Evolutionary conservation across 2,113 vertebrate species (phyloP).

Genomic region (Illadopsis cleaveri): DNA sequence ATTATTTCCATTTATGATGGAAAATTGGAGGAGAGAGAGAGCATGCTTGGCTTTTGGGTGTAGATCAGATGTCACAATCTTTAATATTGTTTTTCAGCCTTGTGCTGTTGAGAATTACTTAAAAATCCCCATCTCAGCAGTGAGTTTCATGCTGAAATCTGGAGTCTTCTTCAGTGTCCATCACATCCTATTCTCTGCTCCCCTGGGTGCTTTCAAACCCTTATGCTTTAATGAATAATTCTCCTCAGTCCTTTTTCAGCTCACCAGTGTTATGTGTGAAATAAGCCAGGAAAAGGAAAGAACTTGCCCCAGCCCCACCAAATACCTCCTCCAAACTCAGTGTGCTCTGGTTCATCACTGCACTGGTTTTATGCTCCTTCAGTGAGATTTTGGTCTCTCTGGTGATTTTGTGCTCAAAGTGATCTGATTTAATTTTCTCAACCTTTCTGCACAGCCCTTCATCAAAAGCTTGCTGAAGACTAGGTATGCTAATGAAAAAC

Average conservation of each 20-base stretch:
- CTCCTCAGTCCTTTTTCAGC: neutral
- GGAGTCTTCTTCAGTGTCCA: neutral
- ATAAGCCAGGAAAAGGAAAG: neutral
- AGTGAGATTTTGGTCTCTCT: neutral
- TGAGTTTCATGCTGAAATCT: neutral
- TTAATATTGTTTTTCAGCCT: neutral
- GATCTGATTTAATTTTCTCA: neutral
- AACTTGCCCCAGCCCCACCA: neutral
- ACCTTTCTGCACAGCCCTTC: neutral
- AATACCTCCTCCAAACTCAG: neutral
- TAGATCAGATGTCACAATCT: neutral
- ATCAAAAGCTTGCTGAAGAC: slow-evolving; percentile 1
- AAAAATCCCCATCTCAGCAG: neutral
- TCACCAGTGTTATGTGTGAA: neutral
- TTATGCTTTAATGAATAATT: neutral
- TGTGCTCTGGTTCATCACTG: neutral
- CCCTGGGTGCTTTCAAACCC: neutral
- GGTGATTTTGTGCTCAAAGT: neutral
- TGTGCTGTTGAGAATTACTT: neutral
- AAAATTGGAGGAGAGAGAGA: neutral
- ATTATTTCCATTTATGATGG: neutral
- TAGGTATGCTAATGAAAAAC: neutral
- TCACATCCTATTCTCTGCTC: neutral
- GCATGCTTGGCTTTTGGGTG: neutral
- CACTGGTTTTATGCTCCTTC: neutral